Evolutionary conservation across 2,888 invertebrate genomes (phyloP).

Genomic region (Cheilosia vernalis): DNA sequence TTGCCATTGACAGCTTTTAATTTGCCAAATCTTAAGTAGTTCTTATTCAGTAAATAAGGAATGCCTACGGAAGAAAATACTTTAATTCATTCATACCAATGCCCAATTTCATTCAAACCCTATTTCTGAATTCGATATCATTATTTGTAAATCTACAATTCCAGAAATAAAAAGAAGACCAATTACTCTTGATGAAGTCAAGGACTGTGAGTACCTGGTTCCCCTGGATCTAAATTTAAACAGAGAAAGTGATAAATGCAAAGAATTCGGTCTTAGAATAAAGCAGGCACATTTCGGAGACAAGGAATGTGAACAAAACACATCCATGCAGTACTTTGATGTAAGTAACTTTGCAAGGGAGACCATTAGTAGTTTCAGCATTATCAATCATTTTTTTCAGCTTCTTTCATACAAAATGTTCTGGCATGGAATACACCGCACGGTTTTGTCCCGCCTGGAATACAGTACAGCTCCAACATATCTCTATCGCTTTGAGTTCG

Average conservation of each 20-base stretch:
- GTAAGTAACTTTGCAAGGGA: conserved; percentile 43
- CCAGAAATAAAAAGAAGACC: conserved; percentile 79
- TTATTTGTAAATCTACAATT: neutral
- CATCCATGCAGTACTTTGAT: conserved; percentile 77
- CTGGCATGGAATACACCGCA: conserved; percentile 80
- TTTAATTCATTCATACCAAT: no score
- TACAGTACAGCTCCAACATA: conserved; percentile 79
- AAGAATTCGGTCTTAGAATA: conserved; percentile 59
- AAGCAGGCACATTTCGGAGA: conserved; percentile 78
- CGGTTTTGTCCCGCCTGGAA: conserved; percentile 77
- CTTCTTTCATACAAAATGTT: conserved; percentile 81
- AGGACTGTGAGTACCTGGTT: conserved; percentile 77
- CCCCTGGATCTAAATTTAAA: conserved; percentile 78
- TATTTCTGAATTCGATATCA: no score
- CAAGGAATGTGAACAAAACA: conserved; percentile 77
- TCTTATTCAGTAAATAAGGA: no score
- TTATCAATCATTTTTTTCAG: conserved; percentile 74
- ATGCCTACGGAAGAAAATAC: no score
- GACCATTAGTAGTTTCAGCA: neutral
- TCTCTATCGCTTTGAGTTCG: conserved; percentile 82
- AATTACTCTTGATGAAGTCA: conserved; percentile 77
- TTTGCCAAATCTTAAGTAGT: no score
- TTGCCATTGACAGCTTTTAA: no score
- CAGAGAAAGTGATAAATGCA: conserved; percentile 61
- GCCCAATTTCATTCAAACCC: no score